Evolutionary conservation across 2,113 vertebrate species (phyloP).

Genomic region (Scolopax mira): DNA sequence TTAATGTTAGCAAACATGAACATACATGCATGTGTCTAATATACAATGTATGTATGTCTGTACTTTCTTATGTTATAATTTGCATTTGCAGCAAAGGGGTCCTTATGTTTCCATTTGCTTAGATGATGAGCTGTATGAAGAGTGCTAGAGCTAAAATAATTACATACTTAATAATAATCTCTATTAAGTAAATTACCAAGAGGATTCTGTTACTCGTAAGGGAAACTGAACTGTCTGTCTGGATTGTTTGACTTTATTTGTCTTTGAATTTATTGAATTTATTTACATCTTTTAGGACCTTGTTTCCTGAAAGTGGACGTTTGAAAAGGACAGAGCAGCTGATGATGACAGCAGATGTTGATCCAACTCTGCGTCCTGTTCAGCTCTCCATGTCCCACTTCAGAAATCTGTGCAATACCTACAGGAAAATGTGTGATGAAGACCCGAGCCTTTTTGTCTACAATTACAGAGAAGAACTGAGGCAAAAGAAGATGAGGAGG

Average conservation of each 20-base stretch:
- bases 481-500: constrained; percentile 56
- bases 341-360: constrained; percentile 83
- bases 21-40: neutral
- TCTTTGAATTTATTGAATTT: neutral
- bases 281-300: constrained; percentile 72
- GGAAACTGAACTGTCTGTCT: neutral
- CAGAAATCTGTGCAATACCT: constrained; percentile 81
- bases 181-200: neutral
- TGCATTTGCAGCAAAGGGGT: neutral
- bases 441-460: constrained; percentile 81
- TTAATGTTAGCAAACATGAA: neutral
- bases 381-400: constrained; percentile 86
- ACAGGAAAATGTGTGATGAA: constrained; percentile 81
- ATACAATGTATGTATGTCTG: neutral
- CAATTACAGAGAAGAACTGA: constrained; percentile 87
- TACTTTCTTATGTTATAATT: neutral
- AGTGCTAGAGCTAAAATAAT: neutral
- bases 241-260: neutral
- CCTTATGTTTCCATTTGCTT: neutral
- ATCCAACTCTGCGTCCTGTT: constrained; percentile 84
- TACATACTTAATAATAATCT: neutral
- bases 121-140: neutral
- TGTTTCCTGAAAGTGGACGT: constrained; percentile 87
- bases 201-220: neutral
- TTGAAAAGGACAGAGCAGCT: constrained; percentile 79